Evolutionary conservation across 2,113 vertebrate species (phyloP).

Genomic region (Atherinomorus stipes): DNA sequence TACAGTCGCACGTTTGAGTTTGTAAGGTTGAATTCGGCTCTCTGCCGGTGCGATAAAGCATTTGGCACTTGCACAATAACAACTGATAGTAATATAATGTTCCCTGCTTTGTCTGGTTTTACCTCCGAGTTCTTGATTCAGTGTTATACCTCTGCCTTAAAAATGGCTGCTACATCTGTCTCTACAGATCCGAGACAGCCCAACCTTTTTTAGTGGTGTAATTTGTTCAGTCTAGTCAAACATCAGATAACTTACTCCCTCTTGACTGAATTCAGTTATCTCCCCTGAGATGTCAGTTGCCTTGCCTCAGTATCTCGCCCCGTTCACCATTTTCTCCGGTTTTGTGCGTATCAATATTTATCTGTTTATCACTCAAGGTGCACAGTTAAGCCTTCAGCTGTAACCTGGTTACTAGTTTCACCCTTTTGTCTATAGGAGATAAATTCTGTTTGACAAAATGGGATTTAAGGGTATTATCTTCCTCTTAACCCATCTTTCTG

Average conservation of each 20-base stretch:
- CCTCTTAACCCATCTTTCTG: neutral
- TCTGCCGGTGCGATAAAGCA: conserved; percentile 25
- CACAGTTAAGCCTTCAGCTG: conserved; percentile 12
- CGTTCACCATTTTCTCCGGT: conserved; percentile 6
- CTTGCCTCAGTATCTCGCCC: conserved; percentile 30
- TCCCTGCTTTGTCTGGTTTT: conserved; percentile 2
- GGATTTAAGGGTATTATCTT: neutral
- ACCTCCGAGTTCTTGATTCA: conserved; percentile 17
- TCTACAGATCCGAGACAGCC: conserved; percentile 1
- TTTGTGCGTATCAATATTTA: conserved; percentile 27
- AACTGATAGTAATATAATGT: too few relatives aligned
- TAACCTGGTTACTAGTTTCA: neutral
- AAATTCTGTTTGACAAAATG: neutral
- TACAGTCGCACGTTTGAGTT: conserved; percentile 29
- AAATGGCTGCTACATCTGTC: conserved; percentile 21
- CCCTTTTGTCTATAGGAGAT: neutral
- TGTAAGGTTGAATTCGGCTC: neutral
- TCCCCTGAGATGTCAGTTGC: conserved; percentile 5
- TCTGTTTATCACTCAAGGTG: conserved; percentile 1
- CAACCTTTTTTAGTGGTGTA: conserved; percentile 21
- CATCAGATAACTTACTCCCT: conserved; percentile 1
- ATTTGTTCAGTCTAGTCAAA: conserved; percentile 54
- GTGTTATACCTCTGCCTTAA: conserved; percentile 10
- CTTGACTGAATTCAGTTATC: neutral
- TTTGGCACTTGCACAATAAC: conserved; percentile 6